These are phyloP conservation scores for Scaptomyza graminum DNA, from an alignment of 1,140 invertebrate genomes.

Conservation along the genomic window DNA sequence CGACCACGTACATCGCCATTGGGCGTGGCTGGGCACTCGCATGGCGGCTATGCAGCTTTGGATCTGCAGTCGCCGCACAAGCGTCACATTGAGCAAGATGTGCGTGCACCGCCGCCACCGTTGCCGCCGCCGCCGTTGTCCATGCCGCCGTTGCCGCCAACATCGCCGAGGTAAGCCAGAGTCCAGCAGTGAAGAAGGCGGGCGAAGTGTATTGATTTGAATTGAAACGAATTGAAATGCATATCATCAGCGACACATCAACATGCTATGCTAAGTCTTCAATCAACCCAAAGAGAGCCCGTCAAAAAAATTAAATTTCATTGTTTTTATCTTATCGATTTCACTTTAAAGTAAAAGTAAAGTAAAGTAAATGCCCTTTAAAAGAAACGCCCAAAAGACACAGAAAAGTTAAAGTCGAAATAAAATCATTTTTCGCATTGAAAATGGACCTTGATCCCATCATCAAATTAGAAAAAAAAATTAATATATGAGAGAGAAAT, in stretches of 20 bases:
- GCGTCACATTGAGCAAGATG: slow-evolving; percentile 68
- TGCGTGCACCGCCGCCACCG: slow-evolving; percentile 71
- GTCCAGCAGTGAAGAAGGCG: slow-evolving; percentile 34
- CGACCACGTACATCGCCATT: slow-evolving; percentile 74
- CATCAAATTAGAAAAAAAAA: slow-evolving; percentile 29
- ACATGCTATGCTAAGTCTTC: slow-evolving; percentile 75
- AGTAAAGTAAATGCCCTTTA: slow-evolving; percentile 62
- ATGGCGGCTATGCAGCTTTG: slow-evolving; percentile 63
- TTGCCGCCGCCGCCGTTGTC: slow-evolving; percentile 69
- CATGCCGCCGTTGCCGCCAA: slow-evolving; percentile 57
- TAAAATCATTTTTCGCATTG: slow-evolving; percentile 22
- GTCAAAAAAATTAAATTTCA: slow-evolving; percentile 34
- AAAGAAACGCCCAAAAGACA: slow-evolving; percentile 58
- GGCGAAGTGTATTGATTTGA: slow-evolving; percentile 51
- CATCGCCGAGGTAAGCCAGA: slow-evolving; percentile 80
- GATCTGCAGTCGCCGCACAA: slow-evolving; percentile 80
- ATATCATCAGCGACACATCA: slow-evolving; percentile 78
- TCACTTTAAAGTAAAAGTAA: slow-evolving; percentile 25
- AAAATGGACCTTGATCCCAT: slow-evolving; percentile 63
- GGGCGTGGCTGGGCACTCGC: slow-evolving; percentile 56
- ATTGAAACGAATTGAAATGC: slow-evolving; percentile 54
- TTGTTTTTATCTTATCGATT: slow-evolving; percentile 9
- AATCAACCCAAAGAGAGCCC: slow-evolving; percentile 53
- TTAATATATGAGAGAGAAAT: slow-evolving; percentile 23
- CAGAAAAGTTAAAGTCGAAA: slow-evolving; percentile 30